Conservation (phyloP, 2,113 vertebrate species). For the Solea solea region DNA sequence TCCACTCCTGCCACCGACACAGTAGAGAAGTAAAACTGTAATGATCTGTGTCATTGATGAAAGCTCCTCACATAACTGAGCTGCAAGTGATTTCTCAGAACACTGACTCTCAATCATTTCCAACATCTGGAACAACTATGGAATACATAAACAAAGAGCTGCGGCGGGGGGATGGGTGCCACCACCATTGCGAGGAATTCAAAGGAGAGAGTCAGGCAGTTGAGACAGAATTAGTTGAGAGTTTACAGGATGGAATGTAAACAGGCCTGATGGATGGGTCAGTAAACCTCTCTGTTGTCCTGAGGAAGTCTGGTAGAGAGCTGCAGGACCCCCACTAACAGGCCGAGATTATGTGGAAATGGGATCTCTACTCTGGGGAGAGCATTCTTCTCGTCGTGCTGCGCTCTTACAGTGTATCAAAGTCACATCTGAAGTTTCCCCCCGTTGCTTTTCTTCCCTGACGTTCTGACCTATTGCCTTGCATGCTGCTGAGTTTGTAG, state of each 20-base stretch:
- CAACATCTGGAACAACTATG: constrained; percentile 80
- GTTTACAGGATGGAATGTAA: constrained; percentile 73
- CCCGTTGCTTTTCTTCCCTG: constrained; percentile 36
- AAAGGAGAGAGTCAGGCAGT: constrained; percentile 48
- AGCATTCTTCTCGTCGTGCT: constrained; percentile 58
- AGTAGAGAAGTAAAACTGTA: constrained; percentile 67
- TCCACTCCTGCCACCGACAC: constrained; percentile 54
- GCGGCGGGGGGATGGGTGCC: constrained; percentile 49
- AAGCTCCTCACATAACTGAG: constrained; percentile 70
- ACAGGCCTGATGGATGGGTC: constrained; percentile 66
- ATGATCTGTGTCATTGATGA: constrained; percentile 79
- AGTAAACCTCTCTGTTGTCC: constrained; percentile 61
- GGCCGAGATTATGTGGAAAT: constrained; percentile 57
- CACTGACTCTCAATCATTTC: constrained; percentile 75
- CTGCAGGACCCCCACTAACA: constrained; percentile 58
- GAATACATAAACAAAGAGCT: constrained; percentile 72
- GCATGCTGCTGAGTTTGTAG: constrained; percentile 43
- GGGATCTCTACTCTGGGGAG: constrained; percentile 47
- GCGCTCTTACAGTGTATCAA: constrained; percentile 62
- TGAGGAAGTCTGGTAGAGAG: constrained; percentile 64
- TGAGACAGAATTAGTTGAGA: constrained; percentile 29
- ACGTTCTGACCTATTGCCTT: constrained; percentile 49
- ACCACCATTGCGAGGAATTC: constrained; percentile 56
- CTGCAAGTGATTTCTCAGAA: constrained; percentile 73
- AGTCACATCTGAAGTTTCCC: constrained; percentile 52